Evolutionary conservation across 2,113 vertebrate genomes (phyloP).

Genomic region (Platichthys flesus): DNA sequence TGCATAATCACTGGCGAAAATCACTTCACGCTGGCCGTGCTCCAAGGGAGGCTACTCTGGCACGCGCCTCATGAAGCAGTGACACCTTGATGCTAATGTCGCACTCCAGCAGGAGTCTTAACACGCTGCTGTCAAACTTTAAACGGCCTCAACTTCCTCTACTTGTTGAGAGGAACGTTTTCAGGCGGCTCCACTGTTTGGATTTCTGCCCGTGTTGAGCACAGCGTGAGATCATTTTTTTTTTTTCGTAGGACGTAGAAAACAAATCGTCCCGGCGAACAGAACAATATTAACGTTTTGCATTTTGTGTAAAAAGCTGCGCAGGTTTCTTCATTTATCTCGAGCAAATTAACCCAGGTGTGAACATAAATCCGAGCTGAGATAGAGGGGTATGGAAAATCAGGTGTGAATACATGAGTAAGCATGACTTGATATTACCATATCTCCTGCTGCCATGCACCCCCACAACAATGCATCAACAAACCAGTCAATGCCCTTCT

Average conservation of each 20-base stretch:
- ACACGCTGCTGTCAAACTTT: not conserved
- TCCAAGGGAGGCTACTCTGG: slow-evolving; percentile 31
- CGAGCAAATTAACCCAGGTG: too few relatives aligned
- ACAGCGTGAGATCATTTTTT: too few relatives aligned
- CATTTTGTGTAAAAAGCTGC: too few relatives aligned
- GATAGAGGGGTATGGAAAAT: not conserved
- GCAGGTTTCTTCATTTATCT: too few relatives aligned
- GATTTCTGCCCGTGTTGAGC: too few relatives aligned
- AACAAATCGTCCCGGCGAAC: too few relatives aligned
- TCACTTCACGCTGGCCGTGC: slow-evolving; percentile 25
- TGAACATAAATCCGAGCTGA: not conserved
- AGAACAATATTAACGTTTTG: too few relatives aligned
- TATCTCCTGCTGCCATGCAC: slow-evolving; percentile 32
- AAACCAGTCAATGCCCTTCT: slow-evolving; percentile 36
- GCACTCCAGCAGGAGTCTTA: slow-evolving; percentile 5
- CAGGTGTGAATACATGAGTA: slow-evolving; percentile 17
- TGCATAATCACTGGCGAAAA: slow-evolving; percentile 28
- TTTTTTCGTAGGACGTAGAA: too few relatives aligned
- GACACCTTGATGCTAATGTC: slow-evolving; percentile 17
- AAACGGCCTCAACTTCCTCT: not conserved
- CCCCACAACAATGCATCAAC: slow-evolving; percentile 6
- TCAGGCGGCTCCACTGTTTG: too few relatives aligned
- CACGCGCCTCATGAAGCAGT: slow-evolving; percentile 9
- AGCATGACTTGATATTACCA: slow-evolving; percentile 21
- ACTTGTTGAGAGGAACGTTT: too few relatives aligned